These are phyloP conservation scores for Mactra quadrangularis DNA, from an alignment of 1,140 invertebrate genomes.

Conservation along the genomic window DNA sequence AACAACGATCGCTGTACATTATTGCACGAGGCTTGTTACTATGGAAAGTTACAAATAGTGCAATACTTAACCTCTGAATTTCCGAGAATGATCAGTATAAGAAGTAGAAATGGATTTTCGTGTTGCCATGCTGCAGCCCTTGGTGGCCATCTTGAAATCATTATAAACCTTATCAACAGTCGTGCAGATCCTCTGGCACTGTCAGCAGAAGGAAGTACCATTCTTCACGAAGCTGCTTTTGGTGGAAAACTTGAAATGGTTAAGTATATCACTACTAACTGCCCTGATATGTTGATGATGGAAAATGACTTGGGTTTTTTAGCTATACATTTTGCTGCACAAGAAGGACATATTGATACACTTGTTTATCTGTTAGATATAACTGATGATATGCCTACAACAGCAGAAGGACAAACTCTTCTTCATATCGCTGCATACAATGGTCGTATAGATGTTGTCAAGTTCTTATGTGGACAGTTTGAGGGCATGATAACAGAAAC, in stretches of 20 bases:
- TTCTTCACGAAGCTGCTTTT: slow-evolving; percentile 52
- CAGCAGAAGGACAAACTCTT: slow-evolving; percentile 29
- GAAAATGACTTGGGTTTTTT: slow-evolving; percentile 24
- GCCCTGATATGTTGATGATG: slow-evolving; percentile 19
- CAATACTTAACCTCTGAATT: slow-evolving; percentile 23
- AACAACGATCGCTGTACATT: slow-evolving; percentile 51
- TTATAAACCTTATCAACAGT: neutral
- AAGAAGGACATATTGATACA: slow-evolving; percentile 47
- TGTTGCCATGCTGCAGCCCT: slow-evolving; percentile 38
- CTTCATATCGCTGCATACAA: slow-evolving; percentile 55
- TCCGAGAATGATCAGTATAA: slow-evolving; percentile 3
- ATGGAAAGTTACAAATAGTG: slow-evolving; percentile 13
- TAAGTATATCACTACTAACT: slow-evolving; percentile 16
- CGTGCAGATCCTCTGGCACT: slow-evolving; percentile 25
- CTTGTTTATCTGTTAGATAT: neutral
- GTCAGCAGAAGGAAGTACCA: slow-evolving; percentile 49
- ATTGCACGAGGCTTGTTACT: slow-evolving; percentile 53
- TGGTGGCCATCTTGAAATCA: slow-evolving; percentile 44
- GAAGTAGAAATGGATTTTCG: slow-evolving; percentile 36
- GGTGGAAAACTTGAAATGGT: slow-evolving; percentile 48
- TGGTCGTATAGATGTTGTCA: slow-evolving; percentile 29
- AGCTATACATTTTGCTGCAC: slow-evolving; percentile 48
- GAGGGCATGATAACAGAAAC: neutral
- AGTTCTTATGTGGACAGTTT: slow-evolving; percentile 11
- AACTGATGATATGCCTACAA: neutral